Base-by-base conservation (phyloP, 2,888 invertebrate genomes). In the Cyrtodaria siliqua region DNA sequence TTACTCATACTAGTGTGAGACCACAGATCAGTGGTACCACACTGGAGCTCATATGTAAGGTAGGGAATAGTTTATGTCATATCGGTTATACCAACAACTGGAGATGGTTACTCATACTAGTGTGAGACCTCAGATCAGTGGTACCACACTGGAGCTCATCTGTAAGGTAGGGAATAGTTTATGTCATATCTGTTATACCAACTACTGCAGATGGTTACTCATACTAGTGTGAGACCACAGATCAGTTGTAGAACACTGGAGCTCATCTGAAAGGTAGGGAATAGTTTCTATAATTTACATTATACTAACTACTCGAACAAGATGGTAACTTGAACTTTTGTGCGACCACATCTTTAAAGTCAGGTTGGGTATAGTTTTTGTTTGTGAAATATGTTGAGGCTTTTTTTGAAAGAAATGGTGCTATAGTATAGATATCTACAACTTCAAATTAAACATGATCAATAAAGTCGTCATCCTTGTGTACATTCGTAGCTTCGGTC, bases 221-320 rank as follows among this genome's bases (percentile, higher is more conserved):
- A 72, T 50, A 63, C 78, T 8, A 61, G 62, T 2, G 56, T 52
- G 2, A 70, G 78, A 49, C 33, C 62, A 14, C 50, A 67, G 16
- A 52, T 85, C 8, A 61, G 57, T 14, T 40, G 66, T 0, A 44
- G 74, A 6, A 82, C 80, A 12, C 53, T 76, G 20, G 50, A 79
- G n/a, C 80, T 86, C 2, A 71, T 86, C 12, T 81, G 79, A 40
- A 81, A 85, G 82, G 83, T 84, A 77, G 60, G 57, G n/a, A n/a
- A n/a, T n/a, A n/a, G n/a, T n/a, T n/a, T n/a, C n/a, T n/a, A n/a
- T n/a, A n/a, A n/a, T n/a, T n/a, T n/a, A n/a, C n/a, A n/a, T n/a
- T 88, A 61, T 84, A 87, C 55, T 82, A 89, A 44, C 68, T 90
- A 26, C 68, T 89, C 56, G 85, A n/a, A n/a, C n/a, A n/a, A 86